phyloP scores from a whole-genome alignment of 2,113 vertebrate genomes.

The Nestor notabilis region DNA sequence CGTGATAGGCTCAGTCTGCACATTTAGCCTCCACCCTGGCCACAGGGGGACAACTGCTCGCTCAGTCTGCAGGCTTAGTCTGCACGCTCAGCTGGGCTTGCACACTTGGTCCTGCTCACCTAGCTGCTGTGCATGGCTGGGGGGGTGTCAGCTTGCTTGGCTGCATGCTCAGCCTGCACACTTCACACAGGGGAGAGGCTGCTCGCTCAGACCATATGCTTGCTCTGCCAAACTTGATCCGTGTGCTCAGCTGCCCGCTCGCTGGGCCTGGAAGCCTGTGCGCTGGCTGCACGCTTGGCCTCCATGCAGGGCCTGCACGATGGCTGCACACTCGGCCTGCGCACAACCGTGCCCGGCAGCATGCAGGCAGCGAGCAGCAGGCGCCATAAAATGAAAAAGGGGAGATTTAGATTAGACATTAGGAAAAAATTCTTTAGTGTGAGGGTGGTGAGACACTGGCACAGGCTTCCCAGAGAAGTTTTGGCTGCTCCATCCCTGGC shows the following conservation, averaged over 20 bases:
- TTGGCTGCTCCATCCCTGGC: too few species aligned
- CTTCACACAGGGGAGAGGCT: not conserved
- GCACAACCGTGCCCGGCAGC: not conserved
- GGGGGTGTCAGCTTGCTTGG: accelerated
- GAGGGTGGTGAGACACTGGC: too few species aligned
- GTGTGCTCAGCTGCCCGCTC: not conserved
- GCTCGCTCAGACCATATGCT: accelerated
- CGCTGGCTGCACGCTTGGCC: accelerated
- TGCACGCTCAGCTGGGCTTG: not conserved
- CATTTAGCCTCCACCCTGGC: accelerated
- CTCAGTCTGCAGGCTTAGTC: not conserved
- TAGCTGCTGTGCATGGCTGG: accelerated
- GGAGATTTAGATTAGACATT: too few species aligned
- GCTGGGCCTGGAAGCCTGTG: too few species aligned
- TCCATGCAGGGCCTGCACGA: not conserved
- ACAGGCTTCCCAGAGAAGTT: too few species aligned
- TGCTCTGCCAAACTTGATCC: not conserved
- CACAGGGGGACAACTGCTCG: too few species aligned
- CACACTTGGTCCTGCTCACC: accelerated
- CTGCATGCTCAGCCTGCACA: accelerated
- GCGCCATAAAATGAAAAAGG: too few species aligned
- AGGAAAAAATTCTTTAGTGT: too few species aligned
- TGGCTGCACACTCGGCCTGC: not conserved
- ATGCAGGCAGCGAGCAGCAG: not conserved
- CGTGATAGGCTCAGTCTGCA: not conserved